Base-by-base conservation (phyloP, 2,113 vertebrate genomes). In the Chaenogobius annularis region DNA sequence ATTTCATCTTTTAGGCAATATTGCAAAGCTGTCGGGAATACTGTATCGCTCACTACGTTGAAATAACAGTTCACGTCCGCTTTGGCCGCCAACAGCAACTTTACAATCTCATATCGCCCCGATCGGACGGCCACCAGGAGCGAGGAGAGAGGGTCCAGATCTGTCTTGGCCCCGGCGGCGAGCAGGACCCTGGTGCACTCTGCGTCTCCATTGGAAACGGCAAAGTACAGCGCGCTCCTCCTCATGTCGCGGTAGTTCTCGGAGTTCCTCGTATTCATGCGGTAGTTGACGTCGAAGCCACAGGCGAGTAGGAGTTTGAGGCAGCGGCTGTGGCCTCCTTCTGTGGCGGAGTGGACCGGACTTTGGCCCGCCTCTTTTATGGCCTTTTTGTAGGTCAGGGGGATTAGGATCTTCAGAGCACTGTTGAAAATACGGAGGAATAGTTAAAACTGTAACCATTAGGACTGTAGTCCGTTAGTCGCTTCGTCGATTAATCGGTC, bases 11-110 rank as follows among this genome's bases (percentile, higher is more conserved):
- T 95, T 17, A 97, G 85, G 61, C 95, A 94, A 54, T 97, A 98
- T 77, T 96, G 96, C 82, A 96, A 91, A 55, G 94, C 95, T 0
- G 95, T 95, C 78, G 95, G 95, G 58, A 98, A 97, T 66, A 88
- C 90, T 0, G 92, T 96, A 73, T 98, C 93, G 40, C 90, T 96
- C 67, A 97, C 91, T 23, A 88, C 87, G 65, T 92, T 94, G 70
- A 97, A 98, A 80, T 93, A 96, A 74, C 94, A 95, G 81, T 95
- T 98, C 70, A 96, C 95, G 0, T 96, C 91, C 0, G 96, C 95
- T 63, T 92, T 91, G 0, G 91, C 91, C 3, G 82, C 90, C 6
- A 97, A 90, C 4, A 97, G 94, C 79, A 95, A 68, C 75, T 90
- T 85, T 69, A 95, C 94, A 0, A 95, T 93, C 83, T 95, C 95